phyloP scores from a whole-genome alignment of 2,113 vertebrate genomes.

The Chaenogobius annularis region DNA sequence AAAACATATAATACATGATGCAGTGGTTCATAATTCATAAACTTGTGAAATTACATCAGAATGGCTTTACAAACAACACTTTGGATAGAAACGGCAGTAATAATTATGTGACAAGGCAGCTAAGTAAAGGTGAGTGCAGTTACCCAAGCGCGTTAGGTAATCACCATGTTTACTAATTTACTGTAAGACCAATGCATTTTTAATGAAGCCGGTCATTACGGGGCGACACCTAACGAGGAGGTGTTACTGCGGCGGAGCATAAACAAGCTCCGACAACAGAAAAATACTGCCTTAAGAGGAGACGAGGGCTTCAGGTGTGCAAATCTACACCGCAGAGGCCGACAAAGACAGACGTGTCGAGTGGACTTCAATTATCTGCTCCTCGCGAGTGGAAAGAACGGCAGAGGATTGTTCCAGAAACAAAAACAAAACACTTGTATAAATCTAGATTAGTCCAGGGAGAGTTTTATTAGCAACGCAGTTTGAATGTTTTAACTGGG shows the following conservation, averaged over 20 bases:
- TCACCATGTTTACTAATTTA: background rate
- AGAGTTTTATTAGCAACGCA: too few relatives aligned
- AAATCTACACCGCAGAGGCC: slow-evolving; percentile 13
- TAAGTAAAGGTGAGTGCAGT: background rate
- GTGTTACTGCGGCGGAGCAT: background rate
- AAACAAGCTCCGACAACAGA: slow-evolving; percentile 16
- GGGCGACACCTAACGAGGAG: background rate
- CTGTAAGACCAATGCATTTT: background rate
- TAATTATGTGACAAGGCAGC: background rate
- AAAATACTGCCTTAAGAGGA: background rate
- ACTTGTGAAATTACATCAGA: background rate
- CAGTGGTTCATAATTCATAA: background rate
- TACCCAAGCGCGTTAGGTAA: background rate
- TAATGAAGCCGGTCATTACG: background rate
- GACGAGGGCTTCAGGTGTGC: background rate
- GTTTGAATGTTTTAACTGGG: too few relatives aligned
- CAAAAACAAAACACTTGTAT: too few relatives aligned
- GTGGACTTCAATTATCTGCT: background rate
- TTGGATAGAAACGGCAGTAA: background rate
- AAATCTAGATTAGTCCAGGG: too few relatives aligned
- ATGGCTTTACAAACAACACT: background rate
- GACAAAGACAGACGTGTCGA: slow-evolving; percentile 14
- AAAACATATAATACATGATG: too few relatives aligned
- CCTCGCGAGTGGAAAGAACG: background rate
- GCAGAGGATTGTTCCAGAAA: background rate